These are phyloP conservation scores for Anabas testudineus DNA, from an alignment of 2,797 vertebrate genomes.

Conservation along the genomic window DNA sequence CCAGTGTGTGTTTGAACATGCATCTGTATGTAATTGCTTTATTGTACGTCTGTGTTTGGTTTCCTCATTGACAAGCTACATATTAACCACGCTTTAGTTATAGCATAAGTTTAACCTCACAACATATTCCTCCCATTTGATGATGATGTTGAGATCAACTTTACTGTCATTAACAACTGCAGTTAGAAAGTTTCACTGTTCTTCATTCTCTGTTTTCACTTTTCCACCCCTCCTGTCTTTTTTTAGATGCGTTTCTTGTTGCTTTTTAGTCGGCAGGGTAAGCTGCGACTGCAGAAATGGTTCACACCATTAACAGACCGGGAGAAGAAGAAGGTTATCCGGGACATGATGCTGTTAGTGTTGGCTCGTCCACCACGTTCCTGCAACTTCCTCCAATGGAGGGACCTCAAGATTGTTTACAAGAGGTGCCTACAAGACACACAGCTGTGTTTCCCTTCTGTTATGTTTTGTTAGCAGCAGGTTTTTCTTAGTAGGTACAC, in stretches of 20 bases:
- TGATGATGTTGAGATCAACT: too few species aligned
- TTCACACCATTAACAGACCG: constrained; percentile 90
- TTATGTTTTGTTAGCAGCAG: background rate
- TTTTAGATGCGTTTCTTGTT: constrained; percentile 93
- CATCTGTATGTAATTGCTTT: background rate
- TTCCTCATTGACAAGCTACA: constrained; percentile 8
- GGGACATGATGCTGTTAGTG: constrained; percentile 91
- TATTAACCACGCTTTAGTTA: constrained; percentile 3
- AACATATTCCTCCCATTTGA: too few species aligned
- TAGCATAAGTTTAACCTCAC: background rate
- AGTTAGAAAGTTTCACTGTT: background rate
- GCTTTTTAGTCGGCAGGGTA: constrained; percentile 98
- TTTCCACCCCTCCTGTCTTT: accelerated
- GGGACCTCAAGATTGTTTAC: constrained; percentile 97
- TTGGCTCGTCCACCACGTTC: constrained; percentile 89
- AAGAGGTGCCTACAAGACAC: constrained; percentile 87
- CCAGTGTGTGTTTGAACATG: constrained; percentile 26
- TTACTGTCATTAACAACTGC: too few species aligned
- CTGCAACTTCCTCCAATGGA: constrained; percentile 96
- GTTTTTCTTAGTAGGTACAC: background rate
- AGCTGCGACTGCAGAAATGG: constrained; percentile 96
- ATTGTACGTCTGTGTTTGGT: background rate
- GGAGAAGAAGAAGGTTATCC: constrained; percentile 94
- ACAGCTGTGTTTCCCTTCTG: background rate
- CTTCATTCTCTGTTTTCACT: background rate